Evolutionary conservation across 2,888 invertebrate species (phyloP).

Genomic region (Lithophane socia): DNA sequence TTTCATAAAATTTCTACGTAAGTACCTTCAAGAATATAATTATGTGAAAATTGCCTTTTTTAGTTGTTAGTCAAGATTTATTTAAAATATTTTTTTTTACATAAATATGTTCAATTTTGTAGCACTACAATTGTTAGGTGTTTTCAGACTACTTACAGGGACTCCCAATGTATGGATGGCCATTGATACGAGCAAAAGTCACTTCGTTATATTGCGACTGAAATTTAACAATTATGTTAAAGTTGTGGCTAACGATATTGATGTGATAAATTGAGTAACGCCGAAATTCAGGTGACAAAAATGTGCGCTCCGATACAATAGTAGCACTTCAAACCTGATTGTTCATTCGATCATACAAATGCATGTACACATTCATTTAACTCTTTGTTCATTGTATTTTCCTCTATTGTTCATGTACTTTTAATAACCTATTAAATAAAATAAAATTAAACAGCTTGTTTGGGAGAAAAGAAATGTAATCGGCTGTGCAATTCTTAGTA

Average conservation of each 20-base stretch:
- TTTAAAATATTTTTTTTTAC: constrained; percentile 17
- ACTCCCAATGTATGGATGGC: neutral
- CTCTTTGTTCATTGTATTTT: constrained; percentile 57
- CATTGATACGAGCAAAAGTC: neutral
- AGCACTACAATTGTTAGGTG: neutral
- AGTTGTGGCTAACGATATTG: constrained; percentile 5
- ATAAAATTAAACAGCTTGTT: constrained; percentile 15
- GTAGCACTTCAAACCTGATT: constrained; percentile 54
- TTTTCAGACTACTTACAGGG: neutral
- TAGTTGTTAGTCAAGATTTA: constrained; percentile 12
- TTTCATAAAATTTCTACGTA: neutral
- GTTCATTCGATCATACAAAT: constrained; percentile 66
- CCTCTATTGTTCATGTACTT: constrained; percentile 55
- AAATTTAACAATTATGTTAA: neutral
- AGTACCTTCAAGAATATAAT: neutral
- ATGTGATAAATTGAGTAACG: neutral
- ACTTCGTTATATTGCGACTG: neutral
- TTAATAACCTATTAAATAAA: constrained; percentile 42
- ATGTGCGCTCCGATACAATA: constrained; percentile 37
- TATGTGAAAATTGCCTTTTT: neutral
- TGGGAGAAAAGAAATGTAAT: neutral
- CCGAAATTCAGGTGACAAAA: constrained; percentile 52
- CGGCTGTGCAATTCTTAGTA: neutral
- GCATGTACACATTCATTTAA: constrained; percentile 62
- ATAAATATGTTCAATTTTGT: constrained; percentile 11